phyloP scores from a whole-genome alignment of 2,888 invertebrate species.

The Papilio demoleus region DNA sequence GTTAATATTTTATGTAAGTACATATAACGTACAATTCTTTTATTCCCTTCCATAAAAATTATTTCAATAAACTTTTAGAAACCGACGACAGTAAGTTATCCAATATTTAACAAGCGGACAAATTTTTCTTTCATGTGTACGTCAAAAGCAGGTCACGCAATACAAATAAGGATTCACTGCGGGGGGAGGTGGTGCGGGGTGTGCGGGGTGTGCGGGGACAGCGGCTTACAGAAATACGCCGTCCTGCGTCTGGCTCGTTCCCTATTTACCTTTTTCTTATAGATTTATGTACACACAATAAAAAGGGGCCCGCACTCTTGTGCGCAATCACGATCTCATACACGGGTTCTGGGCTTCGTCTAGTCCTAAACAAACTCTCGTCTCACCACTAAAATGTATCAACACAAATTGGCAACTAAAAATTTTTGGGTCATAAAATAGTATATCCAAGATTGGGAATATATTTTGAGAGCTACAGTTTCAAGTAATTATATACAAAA shows the following conservation, averaged over 20 bases:
- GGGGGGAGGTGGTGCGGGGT: background rate
- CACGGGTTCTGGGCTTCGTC: constrained; percentile 52
- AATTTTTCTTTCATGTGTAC: constrained; percentile 28
- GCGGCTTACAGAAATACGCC: constrained; percentile 32
- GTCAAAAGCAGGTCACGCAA: constrained; percentile 34
- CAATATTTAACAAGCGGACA: constrained; percentile 30
- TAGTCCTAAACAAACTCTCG: constrained; percentile 73
- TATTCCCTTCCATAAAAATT: background rate
- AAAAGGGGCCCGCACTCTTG: constrained; percentile 61
- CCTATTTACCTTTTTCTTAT: constrained; percentile 62
- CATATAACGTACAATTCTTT: background rate
- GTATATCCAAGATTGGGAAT: background rate
- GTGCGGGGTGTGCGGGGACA: background rate
- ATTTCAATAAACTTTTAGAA: background rate
- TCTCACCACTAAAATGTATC: constrained; percentile 60
- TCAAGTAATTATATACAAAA: too few relatives aligned
- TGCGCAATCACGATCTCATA: constrained; percentile 72
- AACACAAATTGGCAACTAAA: background rate
- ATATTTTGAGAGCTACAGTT: background rate
- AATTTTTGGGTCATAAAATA: too few relatives aligned
- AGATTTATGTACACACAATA: constrained; percentile 75
- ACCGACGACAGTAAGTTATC: constrained; percentile 12
- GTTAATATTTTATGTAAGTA: too few relatives aligned
- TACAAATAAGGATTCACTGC: constrained; percentile 20
- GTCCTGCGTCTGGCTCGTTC: constrained; percentile 6